These are phyloP conservation scores for Crypturellus tataupa DNA, from an alignment of 2,797 vertebrate species.

Conservation along the genomic window DNA sequence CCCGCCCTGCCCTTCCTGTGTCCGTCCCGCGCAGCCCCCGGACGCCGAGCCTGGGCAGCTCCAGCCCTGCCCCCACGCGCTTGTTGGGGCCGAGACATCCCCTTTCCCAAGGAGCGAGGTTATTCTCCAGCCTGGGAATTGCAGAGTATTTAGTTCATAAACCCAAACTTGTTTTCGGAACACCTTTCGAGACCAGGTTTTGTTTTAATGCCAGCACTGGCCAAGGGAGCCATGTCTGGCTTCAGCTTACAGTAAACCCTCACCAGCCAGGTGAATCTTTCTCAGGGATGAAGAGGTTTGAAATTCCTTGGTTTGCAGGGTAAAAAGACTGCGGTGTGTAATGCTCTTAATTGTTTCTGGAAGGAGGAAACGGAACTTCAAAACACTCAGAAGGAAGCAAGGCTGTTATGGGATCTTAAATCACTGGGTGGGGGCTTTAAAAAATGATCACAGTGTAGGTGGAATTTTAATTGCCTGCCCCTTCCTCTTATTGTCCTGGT, in stretches of 20 bases:
- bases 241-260: not conserved
- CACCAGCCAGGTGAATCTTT: not conserved
- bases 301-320: not conserved
- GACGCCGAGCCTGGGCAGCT: not conserved
- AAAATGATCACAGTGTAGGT: slow-evolving; percentile 25
- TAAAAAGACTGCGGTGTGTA: not conserved
- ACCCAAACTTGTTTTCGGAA: not conserved
- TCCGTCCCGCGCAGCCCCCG: not conserved
- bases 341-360: slow-evolving; percentile 32
- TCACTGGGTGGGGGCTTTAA: not conserved
- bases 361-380: slow-evolving; percentile 29
- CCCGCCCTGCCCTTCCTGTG: not conserved
- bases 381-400: not conserved
- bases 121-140: not conserved
- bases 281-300: not conserved
- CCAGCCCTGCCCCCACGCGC: not conserved
- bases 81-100: accelerated
- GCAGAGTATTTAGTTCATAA: not conserved
- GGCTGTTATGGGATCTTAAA: slow-evolving; percentile 39
- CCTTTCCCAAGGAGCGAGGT: not conserved
- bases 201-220: not conserved
- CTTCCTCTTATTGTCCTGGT: slow-evolving; percentile 35
- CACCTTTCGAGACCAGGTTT: not conserved
- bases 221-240: not conserved
- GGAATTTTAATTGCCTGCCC: slow-evolving; percentile 39